Percentiles rank a stretch among this genome's conserved stretches.
These are phyloP conservation scores for Mythimna albipuncta DNA, from an alignment of 2,888 invertebrate genomes.

Conservation along the genomic window DNA sequence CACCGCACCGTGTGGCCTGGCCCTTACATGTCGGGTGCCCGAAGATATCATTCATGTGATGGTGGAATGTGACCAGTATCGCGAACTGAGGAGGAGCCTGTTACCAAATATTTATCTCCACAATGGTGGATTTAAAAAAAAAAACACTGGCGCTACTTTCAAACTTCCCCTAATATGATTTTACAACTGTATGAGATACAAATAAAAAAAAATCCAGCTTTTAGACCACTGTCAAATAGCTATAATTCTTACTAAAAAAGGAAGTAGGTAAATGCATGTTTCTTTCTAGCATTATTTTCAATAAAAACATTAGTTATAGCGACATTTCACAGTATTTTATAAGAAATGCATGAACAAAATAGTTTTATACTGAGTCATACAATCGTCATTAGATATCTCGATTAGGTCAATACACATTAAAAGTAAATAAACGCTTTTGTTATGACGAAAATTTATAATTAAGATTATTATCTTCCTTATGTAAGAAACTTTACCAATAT, in stretches of 20 bases:
- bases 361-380: constrained; percentile 30
- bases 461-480: constrained; percentile 21
- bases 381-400: constrained; percentile 10
- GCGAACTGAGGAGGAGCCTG: too few species aligned
- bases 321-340: constrained; percentile 18
- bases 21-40: too few species aligned
- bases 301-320: not conserved
- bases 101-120: too few species aligned
- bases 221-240: not conserved
- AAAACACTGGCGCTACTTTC: too few species aligned
- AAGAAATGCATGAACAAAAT: constrained; percentile 31
- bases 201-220: too few species aligned
- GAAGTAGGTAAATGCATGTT: not conserved
- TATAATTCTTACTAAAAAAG: not conserved
- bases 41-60: too few species aligned
- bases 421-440: constrained; percentile 35
- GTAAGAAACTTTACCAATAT: not conserved
- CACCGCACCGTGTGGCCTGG: too few species aligned
- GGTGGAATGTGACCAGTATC: too few species aligned
- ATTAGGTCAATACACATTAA: constrained; percentile 24
- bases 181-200: too few species aligned
- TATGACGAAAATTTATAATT: not conserved
- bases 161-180: too few species aligned
- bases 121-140: too few species aligned
- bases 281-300: constrained; percentile 1